Evolutionary conservation across 2,797 vertebrate species (phyloP).

Genomic region (Tenualosa thibaudeaui): DNA sequence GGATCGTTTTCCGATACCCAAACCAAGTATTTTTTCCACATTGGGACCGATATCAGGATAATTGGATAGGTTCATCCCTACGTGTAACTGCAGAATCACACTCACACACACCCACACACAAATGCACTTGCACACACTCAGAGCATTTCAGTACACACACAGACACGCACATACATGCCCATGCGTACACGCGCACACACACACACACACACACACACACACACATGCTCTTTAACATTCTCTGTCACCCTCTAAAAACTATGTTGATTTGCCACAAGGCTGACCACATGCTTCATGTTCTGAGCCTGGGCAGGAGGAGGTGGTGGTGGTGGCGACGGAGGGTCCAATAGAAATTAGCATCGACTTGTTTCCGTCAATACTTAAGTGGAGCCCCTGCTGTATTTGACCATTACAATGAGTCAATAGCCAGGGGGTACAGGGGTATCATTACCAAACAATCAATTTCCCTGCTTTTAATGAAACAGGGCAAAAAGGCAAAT

Average conservation of each 20-base stretch:
- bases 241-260: not conserved
- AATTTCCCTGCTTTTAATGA: constrained; percentile 46
- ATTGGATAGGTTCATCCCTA: too few species aligned
- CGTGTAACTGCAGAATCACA: not conserved
- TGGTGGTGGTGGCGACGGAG: not conserved
- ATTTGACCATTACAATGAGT: not conserved
- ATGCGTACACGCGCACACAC: not conserved
- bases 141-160: not conserved
- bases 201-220: not conserved
- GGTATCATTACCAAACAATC: constrained; percentile 45
- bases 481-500: not conserved
- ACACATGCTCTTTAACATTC: not conserved
- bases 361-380: constrained; percentile 39
- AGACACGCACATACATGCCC: not conserved
- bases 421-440: constrained; percentile 25
- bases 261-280: not conserved
- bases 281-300: not conserved
- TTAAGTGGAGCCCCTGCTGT: constrained; percentile 33
- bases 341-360: constrained; percentile 34
- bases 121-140: not conserved
- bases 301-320: not conserved
- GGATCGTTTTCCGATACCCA: too few species aligned
- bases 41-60: too few species aligned
- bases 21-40: too few species aligned
- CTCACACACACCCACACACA: not conserved